Conservation (phyloP, 2,113 vertebrate species). For the Hemiscyllium ocellatum region DNA sequence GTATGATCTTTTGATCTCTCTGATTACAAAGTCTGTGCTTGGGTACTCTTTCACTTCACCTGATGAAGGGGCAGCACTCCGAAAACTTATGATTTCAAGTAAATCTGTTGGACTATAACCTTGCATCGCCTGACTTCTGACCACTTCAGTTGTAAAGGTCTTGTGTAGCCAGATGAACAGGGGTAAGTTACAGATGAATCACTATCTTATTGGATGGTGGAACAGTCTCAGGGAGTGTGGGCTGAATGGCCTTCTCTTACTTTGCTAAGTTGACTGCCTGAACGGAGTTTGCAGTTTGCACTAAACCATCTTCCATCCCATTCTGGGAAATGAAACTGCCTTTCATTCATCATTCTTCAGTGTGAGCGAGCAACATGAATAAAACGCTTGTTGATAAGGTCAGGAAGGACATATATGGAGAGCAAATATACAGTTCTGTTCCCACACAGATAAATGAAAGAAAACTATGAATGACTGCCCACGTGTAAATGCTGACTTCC, state of each 20-base stretch:
- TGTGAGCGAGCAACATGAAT: neutral
- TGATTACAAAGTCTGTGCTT: no score
- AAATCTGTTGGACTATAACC: neutral
- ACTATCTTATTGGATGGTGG: neutral
- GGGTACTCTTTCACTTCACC: no score
- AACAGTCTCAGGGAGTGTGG: neutral
- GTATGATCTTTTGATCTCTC: no score
- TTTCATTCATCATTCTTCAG: neutral
- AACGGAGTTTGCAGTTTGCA: neutral
- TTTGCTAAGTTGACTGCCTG: neutral
- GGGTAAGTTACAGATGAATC: neutral
- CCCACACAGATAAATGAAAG: constrained; percentile 19
- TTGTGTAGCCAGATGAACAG: neutral
- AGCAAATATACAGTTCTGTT: constrained; percentile 7
- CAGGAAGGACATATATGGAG: constrained; percentile 14
- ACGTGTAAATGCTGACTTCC: constrained; percentile 28
- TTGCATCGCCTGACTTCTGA: no score
- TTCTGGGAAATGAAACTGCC: neutral
- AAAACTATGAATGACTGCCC: constrained; percentile 17
- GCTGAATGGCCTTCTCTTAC: neutral
- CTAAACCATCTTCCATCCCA: neutral
- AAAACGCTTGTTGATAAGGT: neutral
- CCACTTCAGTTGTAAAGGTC: neutral
- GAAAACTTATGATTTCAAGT: no score
- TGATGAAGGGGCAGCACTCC: no score